These are phyloP conservation scores for Toxotes jaculatrix DNA, from an alignment of 2,113 vertebrate genomes.

Conservation along the genomic window DNA sequence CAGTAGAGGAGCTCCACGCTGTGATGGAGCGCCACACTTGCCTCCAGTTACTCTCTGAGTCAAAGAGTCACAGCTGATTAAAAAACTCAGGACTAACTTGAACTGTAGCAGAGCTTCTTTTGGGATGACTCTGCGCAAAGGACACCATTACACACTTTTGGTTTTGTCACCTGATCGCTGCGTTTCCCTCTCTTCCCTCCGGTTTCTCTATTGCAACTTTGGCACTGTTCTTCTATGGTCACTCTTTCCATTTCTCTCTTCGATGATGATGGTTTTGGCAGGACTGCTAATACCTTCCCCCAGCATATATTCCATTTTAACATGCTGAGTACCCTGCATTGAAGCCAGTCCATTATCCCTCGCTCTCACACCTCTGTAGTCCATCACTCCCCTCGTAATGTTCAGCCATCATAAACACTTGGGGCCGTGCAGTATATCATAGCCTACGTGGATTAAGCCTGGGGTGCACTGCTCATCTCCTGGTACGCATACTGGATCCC, in stretches of 20 bases:
- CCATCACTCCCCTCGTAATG: slow-evolving; percentile 30
- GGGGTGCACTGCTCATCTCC: slow-evolving; percentile 42
- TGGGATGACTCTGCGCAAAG: slow-evolving; percentile 45
- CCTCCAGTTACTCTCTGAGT: slow-evolving; percentile 49
- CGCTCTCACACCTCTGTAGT: slow-evolving; percentile 36
- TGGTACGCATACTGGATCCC: slow-evolving; percentile 50
- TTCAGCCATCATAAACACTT: slow-evolving; percentile 45
- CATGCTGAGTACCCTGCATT: background rate
- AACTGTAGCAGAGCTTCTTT: slow-evolving; percentile 6
- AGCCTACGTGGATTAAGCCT: slow-evolving; percentile 33
- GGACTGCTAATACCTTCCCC: slow-evolving; percentile 39
- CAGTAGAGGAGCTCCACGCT: slow-evolving; percentile 11
- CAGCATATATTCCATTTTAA: slow-evolving; percentile 45
- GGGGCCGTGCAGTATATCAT: slow-evolving; percentile 22
- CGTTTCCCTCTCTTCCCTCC: background rate
- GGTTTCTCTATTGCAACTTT: slow-evolving; percentile 4
- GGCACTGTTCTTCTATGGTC: background rate
- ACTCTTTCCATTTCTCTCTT: slow-evolving; percentile 33
- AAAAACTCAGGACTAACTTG: slow-evolving; percentile 30
- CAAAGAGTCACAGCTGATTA: slow-evolving; percentile 42
- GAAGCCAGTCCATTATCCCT: slow-evolving; percentile 25
- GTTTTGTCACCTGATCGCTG: slow-evolving; percentile 37
- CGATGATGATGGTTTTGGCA: slow-evolving; percentile 38
- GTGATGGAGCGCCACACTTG: slow-evolving; percentile 2
- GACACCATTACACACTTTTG: slow-evolving; percentile 14